Evolutionary conservation across 1,140 invertebrate species (phyloP), one percentile per base, ranked within the genome.

Genomic region (Stegodyphus dumicola): DNA sequence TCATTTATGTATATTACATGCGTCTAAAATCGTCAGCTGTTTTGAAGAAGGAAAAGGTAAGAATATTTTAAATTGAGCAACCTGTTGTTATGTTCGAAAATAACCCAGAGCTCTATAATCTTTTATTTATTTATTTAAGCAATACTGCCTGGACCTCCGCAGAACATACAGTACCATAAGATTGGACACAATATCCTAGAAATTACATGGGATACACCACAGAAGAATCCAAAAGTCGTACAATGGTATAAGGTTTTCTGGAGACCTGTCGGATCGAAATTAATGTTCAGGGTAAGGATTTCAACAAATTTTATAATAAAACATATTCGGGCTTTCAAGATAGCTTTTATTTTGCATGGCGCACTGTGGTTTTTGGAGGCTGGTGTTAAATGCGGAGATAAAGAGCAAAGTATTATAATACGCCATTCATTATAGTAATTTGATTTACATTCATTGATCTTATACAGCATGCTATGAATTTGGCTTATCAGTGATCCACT

Each of bases 161-260:
- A 93, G 81, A 94, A 95, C 88, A 90, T 96, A 51, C 92, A 91
- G 48, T 93, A 95, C 15, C 92, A 92, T 60, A 92, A 93, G 15
- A 91, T 93, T 0, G 93, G 93, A 60, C 89, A 92, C 18, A 81
- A 81, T 1, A 51, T 76, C 9, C 18, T 94, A 1, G 90, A 92
- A 15, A 91, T 95, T 6, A 91, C 92, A 77, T 96, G 95, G 95
- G 94, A 95, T 88, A 92, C 93, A 15, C 95, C 95, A 64, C 89
- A 92, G 54, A 96, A 96, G 90, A 96, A 96, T 90, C 94, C 95
- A 5, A 93, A 95, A 86, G 93, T 93, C 9, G 95, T 95, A n/a
- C 94, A 95, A 90, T 92, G 95, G 86, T 96, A 96, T 91, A 92
- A 92, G 87, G 91, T 93, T 81, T 92, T 92, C 88, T 93, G 92